Conservation (phyloP, 1,140 invertebrate species). For the Branchinecta lindahli region DNA sequence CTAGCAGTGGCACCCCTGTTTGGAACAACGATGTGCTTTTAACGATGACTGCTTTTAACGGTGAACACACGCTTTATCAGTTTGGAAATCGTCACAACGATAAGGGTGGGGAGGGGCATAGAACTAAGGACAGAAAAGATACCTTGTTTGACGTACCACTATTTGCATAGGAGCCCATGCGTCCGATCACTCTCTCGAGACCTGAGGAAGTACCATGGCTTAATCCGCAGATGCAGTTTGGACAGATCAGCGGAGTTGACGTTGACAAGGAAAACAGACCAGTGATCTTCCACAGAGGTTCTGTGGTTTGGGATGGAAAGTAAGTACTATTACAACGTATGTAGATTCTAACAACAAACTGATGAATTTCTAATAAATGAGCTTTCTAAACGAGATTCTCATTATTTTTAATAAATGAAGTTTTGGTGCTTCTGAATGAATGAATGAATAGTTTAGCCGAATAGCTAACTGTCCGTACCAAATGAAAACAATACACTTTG, state of each 20-base stretch:
- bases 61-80: too few species aligned
- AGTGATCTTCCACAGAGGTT: slow-evolving; percentile 72
- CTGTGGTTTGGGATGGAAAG: slow-evolving; percentile 62
- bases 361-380: background rate
- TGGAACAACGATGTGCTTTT: too few species aligned
- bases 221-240: slow-evolving; percentile 45
- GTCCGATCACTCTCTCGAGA: background rate
- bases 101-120: too few species aligned
- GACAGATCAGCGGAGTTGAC: slow-evolving; percentile 68
- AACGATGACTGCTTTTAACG: too few species aligned
- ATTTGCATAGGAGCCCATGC: too few species aligned
- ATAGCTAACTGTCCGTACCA: background rate
- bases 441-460: background rate
- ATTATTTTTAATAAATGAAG: background rate
- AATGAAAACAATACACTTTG: background rate
- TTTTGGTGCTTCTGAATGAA: background rate
- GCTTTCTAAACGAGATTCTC: background rate
- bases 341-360: background rate
- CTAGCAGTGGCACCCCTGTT: too few species aligned
- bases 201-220: slow-evolving; percentile 50
- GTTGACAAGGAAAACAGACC: slow-evolving; percentile 62
- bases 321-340: slow-evolving; percentile 32
- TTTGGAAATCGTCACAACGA: too few species aligned
- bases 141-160: too few species aligned
- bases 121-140: too few species aligned